These are phyloP conservation scores for Zonotrichia leucophrys DNA, from an alignment of 2,113 vertebrate species.

Conservation along the genomic window DNA sequence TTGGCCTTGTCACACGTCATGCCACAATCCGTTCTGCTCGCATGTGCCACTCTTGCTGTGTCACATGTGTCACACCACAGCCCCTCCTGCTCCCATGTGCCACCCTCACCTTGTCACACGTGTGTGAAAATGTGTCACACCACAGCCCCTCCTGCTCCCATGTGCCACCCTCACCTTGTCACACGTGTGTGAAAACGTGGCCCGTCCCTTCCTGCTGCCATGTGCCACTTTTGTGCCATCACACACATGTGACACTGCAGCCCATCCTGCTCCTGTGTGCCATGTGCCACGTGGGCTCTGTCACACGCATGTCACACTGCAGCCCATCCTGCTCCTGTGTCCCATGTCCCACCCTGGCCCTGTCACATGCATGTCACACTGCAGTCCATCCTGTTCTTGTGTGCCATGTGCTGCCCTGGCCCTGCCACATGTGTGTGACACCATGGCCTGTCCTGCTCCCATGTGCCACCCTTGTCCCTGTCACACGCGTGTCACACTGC, in stretches of 20 bases:
- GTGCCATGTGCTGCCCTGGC: neutral
- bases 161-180: too few species aligned
- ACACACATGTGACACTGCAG: neutral
- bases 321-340: rapidly evolving
- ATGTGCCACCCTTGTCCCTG: neutral
- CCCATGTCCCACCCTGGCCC: neutral
- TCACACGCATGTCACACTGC: rapidly evolving
- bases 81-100: neutral
- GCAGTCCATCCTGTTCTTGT: rapidly evolving
- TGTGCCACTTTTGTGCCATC: neutral
- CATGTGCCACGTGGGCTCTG: neutral
- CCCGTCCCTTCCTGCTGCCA: rapidly evolving
- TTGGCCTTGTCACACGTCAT: neutral
- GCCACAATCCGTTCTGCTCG: too few species aligned
- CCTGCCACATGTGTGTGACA: too few species aligned
- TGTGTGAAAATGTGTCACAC: too few species aligned
- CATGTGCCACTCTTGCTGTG: rapidly evolving
- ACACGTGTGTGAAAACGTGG: neutral
- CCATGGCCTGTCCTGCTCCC: too few species aligned
- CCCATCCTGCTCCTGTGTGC: neutral
- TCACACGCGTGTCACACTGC: neutral
- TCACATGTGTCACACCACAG: neutral
- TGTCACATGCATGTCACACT: rapidly evolving
- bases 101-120: neutral
- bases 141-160: too few species aligned